phyloP scores from a whole-genome alignment of 1,140 invertebrate genomes.

The Philotrypesis tridentata region DNA sequence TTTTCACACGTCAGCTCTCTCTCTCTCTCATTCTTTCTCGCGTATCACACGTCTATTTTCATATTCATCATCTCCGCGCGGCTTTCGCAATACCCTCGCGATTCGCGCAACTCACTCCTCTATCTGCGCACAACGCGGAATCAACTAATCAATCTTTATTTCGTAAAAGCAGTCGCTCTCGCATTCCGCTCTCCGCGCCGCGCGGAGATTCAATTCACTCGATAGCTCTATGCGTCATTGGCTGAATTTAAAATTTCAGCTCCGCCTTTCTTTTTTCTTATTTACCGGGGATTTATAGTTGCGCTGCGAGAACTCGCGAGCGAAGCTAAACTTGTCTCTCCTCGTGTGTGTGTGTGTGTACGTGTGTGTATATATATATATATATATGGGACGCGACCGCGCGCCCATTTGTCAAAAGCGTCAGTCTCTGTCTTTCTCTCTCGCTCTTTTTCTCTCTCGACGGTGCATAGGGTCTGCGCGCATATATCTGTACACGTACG shows the following conservation, averaged over 20 bases:
- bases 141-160: constrained; percentile 38
- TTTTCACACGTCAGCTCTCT: too few species aligned
- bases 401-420: constrained; percentile 42
- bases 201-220: not conserved
- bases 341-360: too few species aligned
- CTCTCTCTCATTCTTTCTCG: too few species aligned
- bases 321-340: too few species aligned
- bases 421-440: too few species aligned
- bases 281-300: not conserved
- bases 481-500: too few species aligned
- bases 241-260: constrained; percentile 31
- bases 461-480: too few species aligned
- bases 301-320: not conserved
- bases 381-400: too few species aligned
- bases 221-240: not conserved
- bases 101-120: not conserved
- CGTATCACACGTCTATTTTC: too few species aligned
- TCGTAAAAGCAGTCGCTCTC: constrained; percentile 8
- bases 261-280: not conserved
- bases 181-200: not conserved
- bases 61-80: not conserved
- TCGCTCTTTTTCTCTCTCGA: too few species aligned
- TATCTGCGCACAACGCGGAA: not conserved
- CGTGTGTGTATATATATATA: too few species aligned
- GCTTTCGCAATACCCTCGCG: not conserved